Conservation (phyloP, 2,113 vertebrate species). For the Saimiri boliviensis region DNA sequence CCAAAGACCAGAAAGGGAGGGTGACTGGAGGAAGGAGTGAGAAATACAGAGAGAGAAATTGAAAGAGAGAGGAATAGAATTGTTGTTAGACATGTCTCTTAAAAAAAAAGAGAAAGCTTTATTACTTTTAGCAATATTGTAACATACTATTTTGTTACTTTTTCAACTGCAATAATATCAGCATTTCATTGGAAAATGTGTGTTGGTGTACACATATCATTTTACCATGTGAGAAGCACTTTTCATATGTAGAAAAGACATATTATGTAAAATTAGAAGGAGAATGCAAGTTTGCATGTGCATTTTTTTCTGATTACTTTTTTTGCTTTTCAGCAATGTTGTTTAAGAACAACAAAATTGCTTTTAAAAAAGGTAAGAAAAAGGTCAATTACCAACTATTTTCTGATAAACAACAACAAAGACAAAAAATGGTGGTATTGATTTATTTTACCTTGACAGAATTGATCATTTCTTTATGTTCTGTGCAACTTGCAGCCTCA, state of each 20-base stretch:
- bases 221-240: not conserved
- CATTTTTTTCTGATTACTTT: constrained; percentile 4
- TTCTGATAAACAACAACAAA: not conserved
- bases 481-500: not conserved
- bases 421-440: not conserved
- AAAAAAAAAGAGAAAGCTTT: not conserved
- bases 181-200: constrained; percentile 49
- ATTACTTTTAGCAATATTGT: constrained; percentile 63
- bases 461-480: not conserved
- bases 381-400: not conserved
- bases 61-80: not conserved
- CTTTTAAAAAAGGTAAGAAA: not conserved
- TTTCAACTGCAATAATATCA: constrained; percentile 67
- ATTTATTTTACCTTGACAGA: not conserved
- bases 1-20: not conserved
- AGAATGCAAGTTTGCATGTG: not conserved
- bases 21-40: not conserved
- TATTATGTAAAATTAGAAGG: not conserved
- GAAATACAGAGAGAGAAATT: not conserved
- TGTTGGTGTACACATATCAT: not conserved
- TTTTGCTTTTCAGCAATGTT: not conserved
- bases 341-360: not conserved
- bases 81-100: not conserved
- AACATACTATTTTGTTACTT: constrained; percentile 56
- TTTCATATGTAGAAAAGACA: not conserved